These are phyloP conservation scores for Poeciliopsis infans DNA, from an alignment of 2,797 vertebrate genomes.

Conservation along the genomic window DNA sequence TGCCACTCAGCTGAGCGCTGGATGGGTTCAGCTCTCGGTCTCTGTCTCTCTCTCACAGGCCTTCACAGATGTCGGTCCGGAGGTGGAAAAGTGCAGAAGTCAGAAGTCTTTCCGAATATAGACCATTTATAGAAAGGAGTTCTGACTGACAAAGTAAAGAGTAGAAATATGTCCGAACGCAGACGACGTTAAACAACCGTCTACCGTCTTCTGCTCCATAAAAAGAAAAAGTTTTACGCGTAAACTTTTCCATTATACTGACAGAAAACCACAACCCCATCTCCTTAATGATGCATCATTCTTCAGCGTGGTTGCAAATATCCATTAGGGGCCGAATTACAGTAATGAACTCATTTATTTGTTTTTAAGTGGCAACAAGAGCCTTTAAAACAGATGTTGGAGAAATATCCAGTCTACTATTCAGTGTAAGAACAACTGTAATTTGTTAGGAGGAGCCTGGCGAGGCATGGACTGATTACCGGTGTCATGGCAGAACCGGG, in stretches of 20 bases:
- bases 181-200: background rate
- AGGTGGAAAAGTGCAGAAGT: slow-evolving; percentile 8
- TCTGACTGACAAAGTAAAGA: background rate
- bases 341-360: slow-evolving; percentile 14
- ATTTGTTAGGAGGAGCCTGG: background rate
- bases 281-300: background rate
- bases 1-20: slow-evolving; percentile 7
- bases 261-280: background rate
- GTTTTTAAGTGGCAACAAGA: background rate
- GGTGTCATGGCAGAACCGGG: too few species aligned
- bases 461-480: background rate
- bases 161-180: background rate
- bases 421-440: background rate
- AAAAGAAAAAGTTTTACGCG: background rate
- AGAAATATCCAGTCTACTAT: background rate
- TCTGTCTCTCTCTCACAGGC: background rate
- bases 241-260: slow-evolving; percentile 10
- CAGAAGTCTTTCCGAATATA: slow-evolving; percentile 10
- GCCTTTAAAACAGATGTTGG: slow-evolving; percentile 1
- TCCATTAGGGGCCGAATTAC: slow-evolving; percentile 22
- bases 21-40: slow-evolving; percentile 40
- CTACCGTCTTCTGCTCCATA: background rate
- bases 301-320: background rate
- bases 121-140: slow-evolving; percentile 17
- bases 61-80: slow-evolving; percentile 23